phyloP scores from a whole-genome alignment of 2,888 invertebrate genomes.

The Hypselothyrea guttata region DNA sequence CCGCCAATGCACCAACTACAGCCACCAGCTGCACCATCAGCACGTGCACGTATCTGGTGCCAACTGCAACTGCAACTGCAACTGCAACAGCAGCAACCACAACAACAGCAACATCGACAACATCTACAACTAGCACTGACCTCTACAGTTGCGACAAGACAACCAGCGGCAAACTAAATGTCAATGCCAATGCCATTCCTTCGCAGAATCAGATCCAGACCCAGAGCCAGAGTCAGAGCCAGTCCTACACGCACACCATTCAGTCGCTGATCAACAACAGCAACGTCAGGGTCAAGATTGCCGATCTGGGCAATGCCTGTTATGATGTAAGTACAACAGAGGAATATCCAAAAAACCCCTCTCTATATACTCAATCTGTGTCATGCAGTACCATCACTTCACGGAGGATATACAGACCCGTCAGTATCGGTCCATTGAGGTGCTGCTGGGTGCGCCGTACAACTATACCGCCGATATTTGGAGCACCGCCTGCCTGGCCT shows the following conservation, averaged over 20 bases:
- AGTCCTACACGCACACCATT: conserved; percentile 81
- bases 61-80: conserved; percentile 34
- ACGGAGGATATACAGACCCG: conserved; percentile 93
- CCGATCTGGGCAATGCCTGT: conserved; percentile 93
- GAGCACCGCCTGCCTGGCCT: conserved; percentile 93
- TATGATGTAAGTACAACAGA: conserved; percentile 85
- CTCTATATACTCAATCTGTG: background rate
- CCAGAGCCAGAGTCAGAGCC: conserved; percentile 74
- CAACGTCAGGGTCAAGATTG: conserved; percentile 89
- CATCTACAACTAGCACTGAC: conserved; percentile 42
- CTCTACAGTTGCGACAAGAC: conserved; percentile 35
- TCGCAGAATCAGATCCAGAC: conserved; percentile 62
- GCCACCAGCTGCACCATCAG: conserved; percentile 53
- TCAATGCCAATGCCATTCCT: conserved; percentile 79
- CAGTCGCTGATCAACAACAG: conserved; percentile 82
- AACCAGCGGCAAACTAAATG: conserved; percentile 54
- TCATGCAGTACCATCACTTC: conserved; percentile 87
- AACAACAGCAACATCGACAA: conserved; percentile 36
- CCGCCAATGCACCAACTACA: conserved; percentile 49
- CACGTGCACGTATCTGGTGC: conserved; percentile 66
- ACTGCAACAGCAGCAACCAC: conserved; percentile 27
- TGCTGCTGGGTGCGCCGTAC: conserved; percentile 88
- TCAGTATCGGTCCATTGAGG: conserved; percentile 91
- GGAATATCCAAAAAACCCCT: no score
- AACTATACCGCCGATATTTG: conserved; percentile 92